Evolutionary conservation across 2,888 invertebrate genomes (phyloP).

Genomic region (Microctonus brassicae): DNA sequence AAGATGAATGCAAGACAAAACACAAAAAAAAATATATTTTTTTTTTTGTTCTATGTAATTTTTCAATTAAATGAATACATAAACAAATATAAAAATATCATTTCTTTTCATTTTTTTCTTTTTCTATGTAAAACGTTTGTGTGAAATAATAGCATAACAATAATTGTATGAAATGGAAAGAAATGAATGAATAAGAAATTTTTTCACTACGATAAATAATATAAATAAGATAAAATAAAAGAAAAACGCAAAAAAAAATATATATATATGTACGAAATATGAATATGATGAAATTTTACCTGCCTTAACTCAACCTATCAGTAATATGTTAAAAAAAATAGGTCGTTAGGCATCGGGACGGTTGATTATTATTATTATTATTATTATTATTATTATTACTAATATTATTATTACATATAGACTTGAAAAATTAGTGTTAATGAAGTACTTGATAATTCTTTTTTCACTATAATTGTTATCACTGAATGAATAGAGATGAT

Average conservation of each 20-base stretch:
- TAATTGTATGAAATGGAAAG: neutral
- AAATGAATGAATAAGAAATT: neutral
- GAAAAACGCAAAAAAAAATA: constrained; percentile 11
- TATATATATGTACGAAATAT: constrained; percentile 12
- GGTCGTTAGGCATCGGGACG: constrained; percentile 39
- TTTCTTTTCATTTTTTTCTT: neutral
- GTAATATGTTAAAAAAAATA: constrained; percentile 50
- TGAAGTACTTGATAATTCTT: constrained; percentile 37
- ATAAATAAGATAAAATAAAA: neutral
- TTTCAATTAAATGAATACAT: constrained; percentile 17
- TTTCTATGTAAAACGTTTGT: constrained; percentile 17
- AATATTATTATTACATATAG: constrained; percentile 9
- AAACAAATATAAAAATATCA: neutral
- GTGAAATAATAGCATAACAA: neutral
- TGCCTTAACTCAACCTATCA: constrained; percentile 50
- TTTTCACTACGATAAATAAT: neutral
- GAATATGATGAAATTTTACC: constrained; percentile 37
- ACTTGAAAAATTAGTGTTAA: constrained; percentile 31
- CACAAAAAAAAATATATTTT: constrained; percentile 31
- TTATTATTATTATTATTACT: neutral
- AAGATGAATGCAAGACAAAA: constrained; percentile 17
- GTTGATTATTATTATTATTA: constrained; percentile 14
- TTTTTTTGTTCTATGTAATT: constrained; percentile 19
- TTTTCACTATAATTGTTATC: constrained; percentile 47
- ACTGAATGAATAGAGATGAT: constrained; percentile 26